Percentiles rank a stretch among this genome's conserved stretches.
phyloP scores from a whole-genome alignment of 2,797 vertebrate species.

The Syndactyla subalaris region DNA sequence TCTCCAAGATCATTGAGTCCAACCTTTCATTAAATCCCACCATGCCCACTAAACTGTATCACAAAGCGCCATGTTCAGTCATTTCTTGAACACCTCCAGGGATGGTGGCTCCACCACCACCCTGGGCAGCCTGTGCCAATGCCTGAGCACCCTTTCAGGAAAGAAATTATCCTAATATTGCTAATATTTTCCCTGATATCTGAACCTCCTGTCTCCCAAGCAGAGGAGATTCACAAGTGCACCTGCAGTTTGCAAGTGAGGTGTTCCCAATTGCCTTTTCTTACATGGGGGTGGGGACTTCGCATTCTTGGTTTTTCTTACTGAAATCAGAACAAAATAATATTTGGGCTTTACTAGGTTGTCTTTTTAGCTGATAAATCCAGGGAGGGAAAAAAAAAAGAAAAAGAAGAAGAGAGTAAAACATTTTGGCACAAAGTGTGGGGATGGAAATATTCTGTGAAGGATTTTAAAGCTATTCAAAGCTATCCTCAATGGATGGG shows the following conservation, averaged over 20 bases:
- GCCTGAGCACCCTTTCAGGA: not conserved
- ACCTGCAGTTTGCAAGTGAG: not conserved
- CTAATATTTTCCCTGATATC: not conserved
- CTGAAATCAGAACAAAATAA: not conserved
- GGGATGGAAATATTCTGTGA: not conserved
- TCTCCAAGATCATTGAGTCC: not conserved
- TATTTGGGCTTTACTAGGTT: not conserved
- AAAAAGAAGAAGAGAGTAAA: accelerated
- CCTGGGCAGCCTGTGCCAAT: not conserved
- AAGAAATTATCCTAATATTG: not conserved
- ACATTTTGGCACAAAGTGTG: not conserved
- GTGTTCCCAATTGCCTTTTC: not conserved
- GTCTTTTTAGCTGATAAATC: not conserved
- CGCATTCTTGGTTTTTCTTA: not conserved
- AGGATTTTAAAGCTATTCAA: not conserved
- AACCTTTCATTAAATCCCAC: not conserved
- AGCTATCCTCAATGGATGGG: not conserved
- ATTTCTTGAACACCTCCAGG: not conserved
- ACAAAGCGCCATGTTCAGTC: not conserved
- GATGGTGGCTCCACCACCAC: not conserved
- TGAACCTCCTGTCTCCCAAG: not conserved
- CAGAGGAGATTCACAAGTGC: not conserved
- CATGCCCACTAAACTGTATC: not conserved
- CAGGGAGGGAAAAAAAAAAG: accelerated
- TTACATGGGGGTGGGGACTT: not conserved